Base-by-base conservation (phyloP, 1,140 invertebrate genomes). In the Camponotus pennsylvanicus region DNA sequence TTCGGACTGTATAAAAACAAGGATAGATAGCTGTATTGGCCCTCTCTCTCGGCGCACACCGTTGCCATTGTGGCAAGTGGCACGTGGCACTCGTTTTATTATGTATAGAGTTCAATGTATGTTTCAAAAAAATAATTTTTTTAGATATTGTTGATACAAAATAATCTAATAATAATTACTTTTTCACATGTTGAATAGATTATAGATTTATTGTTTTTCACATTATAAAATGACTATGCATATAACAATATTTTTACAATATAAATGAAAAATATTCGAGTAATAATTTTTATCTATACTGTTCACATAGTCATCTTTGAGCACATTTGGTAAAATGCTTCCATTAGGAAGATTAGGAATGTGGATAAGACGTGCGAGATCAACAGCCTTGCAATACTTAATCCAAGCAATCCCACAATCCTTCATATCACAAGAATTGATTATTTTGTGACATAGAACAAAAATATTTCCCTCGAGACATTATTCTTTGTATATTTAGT, bases 401-500 rank as follows among this genome's bases (percentile, higher is more conserved):
- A 75, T n/a, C 32, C 32, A 13, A n/a, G 7, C 8, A 49, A 49
- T 75, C 40, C n/a, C 63, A 40, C 7, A 18, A 42, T 18, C 18
- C 3, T 8, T 49, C 9, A 21, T 34, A 13, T 45, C 6, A 34
- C 45, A 83, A 83, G 40, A 75, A 9, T 13, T 4, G 7, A 49
- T 61, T 37, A 5, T 75, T 18, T 7, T 21, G 11, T n/a, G 18
- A 71, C 1, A 2, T 6, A 13, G 34, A 40, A 73, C 37, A 49
- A 21, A 27, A 21, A 21, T 71, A 73, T 71, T 21, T 34, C 9
- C 13, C 15, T 64, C 11, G 6, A 59, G 40, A 37, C 6, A 32
- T 37, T 21, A 57, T 11, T 37, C 71, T 32, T 13, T 11, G 2
- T 49, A 27, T 40, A 40, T 37, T 95, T 88, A 96, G 85, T 97